These are phyloP conservation scores for Dermatemys mawii DNA, from an alignment of 2,113 vertebrate genomes.

Conservation along the genomic window DNA sequence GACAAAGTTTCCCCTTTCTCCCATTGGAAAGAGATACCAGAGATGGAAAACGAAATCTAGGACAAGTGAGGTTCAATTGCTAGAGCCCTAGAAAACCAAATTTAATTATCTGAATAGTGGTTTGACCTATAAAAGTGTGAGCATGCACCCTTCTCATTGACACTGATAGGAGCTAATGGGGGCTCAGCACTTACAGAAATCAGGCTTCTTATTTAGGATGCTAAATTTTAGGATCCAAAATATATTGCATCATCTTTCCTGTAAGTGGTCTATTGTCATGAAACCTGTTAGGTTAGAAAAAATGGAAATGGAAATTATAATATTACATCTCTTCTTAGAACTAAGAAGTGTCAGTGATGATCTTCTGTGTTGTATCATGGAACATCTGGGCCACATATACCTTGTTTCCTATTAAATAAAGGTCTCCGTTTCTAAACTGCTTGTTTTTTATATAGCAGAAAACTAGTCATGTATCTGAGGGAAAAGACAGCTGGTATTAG, in stretches of 20 bases:
- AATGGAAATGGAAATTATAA: neutral
- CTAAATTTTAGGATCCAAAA: neutral
- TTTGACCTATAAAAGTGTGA: neutral
- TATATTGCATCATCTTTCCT: neutral
- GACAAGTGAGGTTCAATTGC: neutral
- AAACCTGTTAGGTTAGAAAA: neutral
- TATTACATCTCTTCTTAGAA: neutral
- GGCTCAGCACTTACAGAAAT: neutral
- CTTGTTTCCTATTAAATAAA: neutral
- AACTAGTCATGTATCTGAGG: neutral
- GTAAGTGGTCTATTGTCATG: rapidly evolving
- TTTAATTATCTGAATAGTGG: neutral
- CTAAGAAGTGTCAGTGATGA: neutral
- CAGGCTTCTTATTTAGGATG: neutral
- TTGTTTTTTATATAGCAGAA: neutral
- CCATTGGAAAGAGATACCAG: neutral
- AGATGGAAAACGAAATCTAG: neutral
- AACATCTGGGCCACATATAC: neutral
- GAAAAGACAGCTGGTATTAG: neutral
- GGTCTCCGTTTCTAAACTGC: neutral
- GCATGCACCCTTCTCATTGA: rapidly evolving
- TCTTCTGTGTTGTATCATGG: rapidly evolving
- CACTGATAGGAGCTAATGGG: neutral
- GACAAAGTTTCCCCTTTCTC: neutral
- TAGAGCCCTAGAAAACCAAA: neutral